These are phyloP conservation scores for Cryptocephalus primarius DNA, from an alignment of 2,888 invertebrate genomes.

Conservation along the genomic window DNA sequence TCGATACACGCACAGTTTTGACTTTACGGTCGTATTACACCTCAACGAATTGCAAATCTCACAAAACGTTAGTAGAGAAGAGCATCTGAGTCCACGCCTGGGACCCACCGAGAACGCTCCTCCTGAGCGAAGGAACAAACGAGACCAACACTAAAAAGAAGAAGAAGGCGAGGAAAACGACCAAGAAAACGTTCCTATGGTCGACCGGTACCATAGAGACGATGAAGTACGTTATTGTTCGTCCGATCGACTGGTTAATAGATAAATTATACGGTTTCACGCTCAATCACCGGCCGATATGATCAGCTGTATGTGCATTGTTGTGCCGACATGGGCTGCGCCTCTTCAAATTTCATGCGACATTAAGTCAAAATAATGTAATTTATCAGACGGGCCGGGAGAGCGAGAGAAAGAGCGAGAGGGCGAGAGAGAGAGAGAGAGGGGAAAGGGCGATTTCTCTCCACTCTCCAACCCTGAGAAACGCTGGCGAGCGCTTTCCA, in stretches of 20 bases:
- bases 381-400: constrained; percentile 24
- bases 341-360: constrained; percentile 40
- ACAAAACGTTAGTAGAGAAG: no score
- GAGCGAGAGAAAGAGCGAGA: no score
- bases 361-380: constrained; percentile 38
- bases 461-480: no score
- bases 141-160: neutral
- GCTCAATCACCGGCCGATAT: constrained; percentile 36
- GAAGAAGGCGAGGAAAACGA: neutral
- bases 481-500: no score
- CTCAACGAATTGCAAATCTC: no score
- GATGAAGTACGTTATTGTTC: constrained; percentile 30
- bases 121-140: neutral
- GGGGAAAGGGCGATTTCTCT: no score
- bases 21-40: no score
- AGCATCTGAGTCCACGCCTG: no score
- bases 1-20: no score
- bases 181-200: neutral
- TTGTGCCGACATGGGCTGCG: constrained; percentile 34
- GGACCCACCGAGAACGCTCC: no score
- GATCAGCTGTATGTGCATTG: constrained; percentile 33
- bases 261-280: constrained; percentile 39
- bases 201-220: constrained; percentile 20
- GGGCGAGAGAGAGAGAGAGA: no score
- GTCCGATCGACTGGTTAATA: constrained; percentile 35